Conservation (phyloP, 2,888 invertebrate genomes). For the Anagyrus pseudococci region DNA sequence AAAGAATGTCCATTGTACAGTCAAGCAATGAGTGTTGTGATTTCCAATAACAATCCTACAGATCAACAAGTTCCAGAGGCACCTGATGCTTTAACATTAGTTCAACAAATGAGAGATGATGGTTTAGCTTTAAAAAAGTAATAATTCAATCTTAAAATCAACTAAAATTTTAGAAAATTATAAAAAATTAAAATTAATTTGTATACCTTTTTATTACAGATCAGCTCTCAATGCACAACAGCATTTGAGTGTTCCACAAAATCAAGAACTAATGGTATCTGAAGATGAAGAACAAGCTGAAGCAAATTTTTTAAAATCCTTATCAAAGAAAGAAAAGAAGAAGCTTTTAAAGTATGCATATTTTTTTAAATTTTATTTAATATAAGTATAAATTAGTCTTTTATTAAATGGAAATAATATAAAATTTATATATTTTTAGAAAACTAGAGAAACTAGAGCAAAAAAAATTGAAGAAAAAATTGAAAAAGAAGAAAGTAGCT, state of each 20-base stretch:
- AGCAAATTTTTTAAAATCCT: conserved; percentile 75
- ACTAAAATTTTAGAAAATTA: neutral
- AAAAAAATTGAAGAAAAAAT: conserved; percentile 60
- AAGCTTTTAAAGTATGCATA: conserved; percentile 79
- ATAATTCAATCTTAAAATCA: neutral
- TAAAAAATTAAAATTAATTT: too few relatives aligned
- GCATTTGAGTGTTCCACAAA: conserved; percentile 68
- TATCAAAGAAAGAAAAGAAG: conserved; percentile 88
- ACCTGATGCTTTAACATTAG: conserved; percentile 75
- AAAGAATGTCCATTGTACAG: conserved; percentile 96
- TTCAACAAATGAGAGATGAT: conserved; percentile 91
- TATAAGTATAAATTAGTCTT: neutral
- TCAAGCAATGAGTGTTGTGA: conserved; percentile 81
- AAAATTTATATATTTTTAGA: conserved; percentile 58
- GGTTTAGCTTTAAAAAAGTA: conserved; percentile 86
- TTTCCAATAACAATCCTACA: conserved; percentile 66
- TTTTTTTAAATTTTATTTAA: neutral
- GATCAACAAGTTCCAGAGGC: conserved; percentile 68
- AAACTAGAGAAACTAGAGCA: conserved; percentile 75
- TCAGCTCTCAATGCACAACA: conserved; percentile 62
- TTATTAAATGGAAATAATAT: neutral
- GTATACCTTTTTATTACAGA: conserved; percentile 40
- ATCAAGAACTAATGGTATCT: conserved; percentile 61
- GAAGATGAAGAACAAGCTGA: conserved; percentile 68
- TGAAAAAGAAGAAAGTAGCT: conserved; percentile 41